These are phyloP conservation scores for Notospermus geniculatus DNA, from an alignment of 1,140 invertebrate genomes.

Conservation along the genomic window DNA sequence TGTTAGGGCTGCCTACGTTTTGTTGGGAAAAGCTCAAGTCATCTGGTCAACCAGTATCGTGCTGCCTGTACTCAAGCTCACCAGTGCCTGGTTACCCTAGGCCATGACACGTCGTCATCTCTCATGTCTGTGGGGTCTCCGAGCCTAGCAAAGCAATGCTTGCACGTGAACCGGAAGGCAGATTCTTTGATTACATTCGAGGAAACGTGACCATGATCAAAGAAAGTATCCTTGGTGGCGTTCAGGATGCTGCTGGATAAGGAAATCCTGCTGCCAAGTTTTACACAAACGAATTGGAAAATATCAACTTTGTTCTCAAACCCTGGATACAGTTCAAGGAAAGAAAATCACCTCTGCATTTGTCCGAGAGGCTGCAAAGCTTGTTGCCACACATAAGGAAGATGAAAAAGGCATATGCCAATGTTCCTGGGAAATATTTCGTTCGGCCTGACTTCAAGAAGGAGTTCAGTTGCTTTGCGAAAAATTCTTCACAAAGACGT, in stretches of 20 bases:
- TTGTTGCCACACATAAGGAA: neutral
- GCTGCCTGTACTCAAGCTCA: no score
- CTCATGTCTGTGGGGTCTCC: no score
- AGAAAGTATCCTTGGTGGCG: neutral
- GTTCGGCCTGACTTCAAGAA: neutral
- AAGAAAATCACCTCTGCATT: neutral
- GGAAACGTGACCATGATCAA: neutral
- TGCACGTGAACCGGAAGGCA: no score
- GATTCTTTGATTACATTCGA: constrained; percentile 1
- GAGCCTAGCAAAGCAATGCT: no score
- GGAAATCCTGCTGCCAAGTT: neutral
- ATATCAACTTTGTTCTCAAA: neutral
- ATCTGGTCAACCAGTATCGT: no score
- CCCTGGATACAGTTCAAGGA: neutral
- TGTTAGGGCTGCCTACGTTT: no score
- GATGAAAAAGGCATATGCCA: neutral
- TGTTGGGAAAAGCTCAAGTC: no score
- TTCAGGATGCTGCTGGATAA: neutral
- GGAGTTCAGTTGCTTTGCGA: no score
- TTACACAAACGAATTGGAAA: constrained; percentile 8
- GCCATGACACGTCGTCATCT: no score
- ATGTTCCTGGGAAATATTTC: neutral
- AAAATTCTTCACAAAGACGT: no score
- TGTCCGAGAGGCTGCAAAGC: neutral
- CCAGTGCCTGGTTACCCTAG: no score